Conservation (phyloP, 1,140 invertebrate species). For the Hermatobates lingyangjiaoensis region DNA sequence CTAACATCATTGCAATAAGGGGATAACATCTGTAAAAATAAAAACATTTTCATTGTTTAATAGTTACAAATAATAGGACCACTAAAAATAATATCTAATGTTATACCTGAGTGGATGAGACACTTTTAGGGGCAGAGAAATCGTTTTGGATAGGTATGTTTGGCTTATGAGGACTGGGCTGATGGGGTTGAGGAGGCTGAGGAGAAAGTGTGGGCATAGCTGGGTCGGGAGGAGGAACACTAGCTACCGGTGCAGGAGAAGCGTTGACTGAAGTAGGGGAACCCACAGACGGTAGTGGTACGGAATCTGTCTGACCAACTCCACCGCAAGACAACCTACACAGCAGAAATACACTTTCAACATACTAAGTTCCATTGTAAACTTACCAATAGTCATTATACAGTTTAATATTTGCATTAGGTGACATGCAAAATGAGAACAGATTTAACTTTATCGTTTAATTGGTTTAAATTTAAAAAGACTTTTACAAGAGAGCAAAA, state of each 20-base stretch:
- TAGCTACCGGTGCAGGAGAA: conserved; percentile 49
- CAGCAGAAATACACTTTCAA: no score
- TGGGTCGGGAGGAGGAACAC: conserved; percentile 47
- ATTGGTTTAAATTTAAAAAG: no score
- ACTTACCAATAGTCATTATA: no score
- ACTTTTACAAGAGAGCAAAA: no score
- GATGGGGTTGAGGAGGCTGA: conserved; percentile 28
- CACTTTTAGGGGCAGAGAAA: conserved; percentile 30
- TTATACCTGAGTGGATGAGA: conserved; percentile 26
- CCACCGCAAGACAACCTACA: no score
- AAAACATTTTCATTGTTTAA: conserved; percentile 5
- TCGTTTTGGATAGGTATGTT: conserved; percentile 26
- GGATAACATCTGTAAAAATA: conserved; percentile 23
- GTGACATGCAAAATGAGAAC: no score
- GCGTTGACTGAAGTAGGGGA: conserved; percentile 56
- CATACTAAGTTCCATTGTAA: no score
- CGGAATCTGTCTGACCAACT: conserved; percentile 27
- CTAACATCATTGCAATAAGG: conserved; percentile 18
- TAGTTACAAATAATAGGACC: not conserved
- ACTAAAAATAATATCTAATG: not conserved
- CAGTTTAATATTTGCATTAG: no score
- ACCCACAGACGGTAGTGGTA: conserved; percentile 44
- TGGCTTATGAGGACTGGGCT: conserved; percentile 25
- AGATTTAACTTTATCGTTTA: no score
- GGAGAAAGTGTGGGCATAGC: conserved; percentile 48